Conservation (phyloP, 2,888 invertebrate species). For the Dorcus hopei region DNA sequence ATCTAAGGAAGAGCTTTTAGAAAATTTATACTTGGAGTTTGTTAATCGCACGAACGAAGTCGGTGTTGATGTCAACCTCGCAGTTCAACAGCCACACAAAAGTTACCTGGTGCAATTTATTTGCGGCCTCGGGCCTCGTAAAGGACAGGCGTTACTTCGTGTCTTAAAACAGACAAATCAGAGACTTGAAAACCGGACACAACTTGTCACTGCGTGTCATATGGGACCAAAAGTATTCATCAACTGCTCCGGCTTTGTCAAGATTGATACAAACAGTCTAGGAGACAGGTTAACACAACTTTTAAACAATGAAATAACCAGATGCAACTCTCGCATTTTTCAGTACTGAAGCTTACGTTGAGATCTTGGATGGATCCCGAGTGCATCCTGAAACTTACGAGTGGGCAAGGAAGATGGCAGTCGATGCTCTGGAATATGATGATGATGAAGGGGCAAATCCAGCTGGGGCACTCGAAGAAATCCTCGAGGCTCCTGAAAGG, state of each 20-base stretch:
- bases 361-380: constrained; percentile 94
- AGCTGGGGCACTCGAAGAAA: constrained; percentile 95
- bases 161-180: constrained; percentile 88
- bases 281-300: constrained; percentile 64
- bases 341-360: constrained; percentile 89
- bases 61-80: constrained; percentile 94
- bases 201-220: constrained; percentile 91
- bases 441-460: constrained; percentile 97
- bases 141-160: constrained; percentile 83
- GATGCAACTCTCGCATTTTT: constrained; percentile 23
- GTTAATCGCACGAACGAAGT: constrained; percentile 97
- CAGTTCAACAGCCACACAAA: constrained; percentile 84
- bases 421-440: constrained; percentile 97
- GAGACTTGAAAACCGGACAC: constrained; percentile 89
- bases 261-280: constrained; percentile 93
- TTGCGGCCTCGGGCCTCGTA: constrained; percentile 94
- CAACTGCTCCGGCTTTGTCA: constrained; percentile 98
- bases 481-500: constrained; percentile 90
- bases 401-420: constrained; percentile 99
- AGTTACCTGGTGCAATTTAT: constrained; percentile 92
- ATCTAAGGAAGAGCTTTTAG: constrained; percentile 80
- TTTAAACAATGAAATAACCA: constrained; percentile 13
- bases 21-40: constrained; percentile 83
- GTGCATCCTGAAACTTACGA: constrained; percentile 99
- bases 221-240: constrained; percentile 96